phyloP scores from a whole-genome alignment of 1,140 invertebrate genomes.

The Drosophila bocqueti region DNA sequence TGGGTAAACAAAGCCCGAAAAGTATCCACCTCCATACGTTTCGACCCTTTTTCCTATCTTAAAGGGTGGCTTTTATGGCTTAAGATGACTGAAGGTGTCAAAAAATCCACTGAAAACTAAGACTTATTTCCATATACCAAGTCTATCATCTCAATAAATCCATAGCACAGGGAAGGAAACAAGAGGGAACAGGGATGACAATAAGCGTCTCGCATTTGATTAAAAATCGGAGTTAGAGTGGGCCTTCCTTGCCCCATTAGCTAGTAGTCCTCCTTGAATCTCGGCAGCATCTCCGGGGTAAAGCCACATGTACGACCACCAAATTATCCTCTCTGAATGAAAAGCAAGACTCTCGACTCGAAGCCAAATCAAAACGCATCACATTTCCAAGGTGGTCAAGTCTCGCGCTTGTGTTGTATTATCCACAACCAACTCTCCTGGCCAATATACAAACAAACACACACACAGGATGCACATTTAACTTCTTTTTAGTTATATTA shows the following conservation, averaged over 20 bases:
- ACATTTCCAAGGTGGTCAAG: slow-evolving; percentile 27
- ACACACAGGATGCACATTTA: slow-evolving; percentile 29
- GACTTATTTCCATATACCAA: background rate
- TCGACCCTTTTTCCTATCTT: background rate
- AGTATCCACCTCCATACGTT: no score
- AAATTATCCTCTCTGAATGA: background rate
- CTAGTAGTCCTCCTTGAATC: background rate
- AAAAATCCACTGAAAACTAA: background rate
- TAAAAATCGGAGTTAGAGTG: background rate
- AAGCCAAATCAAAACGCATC: slow-evolving; percentile 28
- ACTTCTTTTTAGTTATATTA: slow-evolving; percentile 53
- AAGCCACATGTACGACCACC: no score
- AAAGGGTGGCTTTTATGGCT: no score
- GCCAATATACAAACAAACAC: slow-evolving; percentile 32
- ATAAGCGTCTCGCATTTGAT: background rate
- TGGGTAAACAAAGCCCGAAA: no score
- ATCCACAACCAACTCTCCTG: slow-evolving; percentile 1
- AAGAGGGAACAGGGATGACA: background rate
- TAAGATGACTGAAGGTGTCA: background rate
- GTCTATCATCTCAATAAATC: background rate
- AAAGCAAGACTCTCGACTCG: no score
- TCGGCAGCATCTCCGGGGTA: no score
- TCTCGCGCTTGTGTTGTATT: slow-evolving; percentile 20
- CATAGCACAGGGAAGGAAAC: background rate
- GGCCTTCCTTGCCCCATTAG: background rate